phyloP scores from a whole-genome alignment of 2,797 vertebrate genomes.

The Agapornis canus region DNA sequence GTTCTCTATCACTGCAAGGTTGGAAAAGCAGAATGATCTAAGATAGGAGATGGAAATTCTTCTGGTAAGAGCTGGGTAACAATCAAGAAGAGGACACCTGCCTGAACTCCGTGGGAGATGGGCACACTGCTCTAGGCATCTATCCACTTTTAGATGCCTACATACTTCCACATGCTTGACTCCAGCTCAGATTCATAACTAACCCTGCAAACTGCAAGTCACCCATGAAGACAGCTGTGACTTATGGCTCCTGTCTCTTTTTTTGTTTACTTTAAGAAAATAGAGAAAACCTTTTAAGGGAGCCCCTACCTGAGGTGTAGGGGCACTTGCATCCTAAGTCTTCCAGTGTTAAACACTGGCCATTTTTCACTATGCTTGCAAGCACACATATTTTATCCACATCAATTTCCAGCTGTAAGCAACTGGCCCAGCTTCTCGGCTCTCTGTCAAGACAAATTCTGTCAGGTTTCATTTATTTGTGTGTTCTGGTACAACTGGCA shows the following conservation, averaged over 20 bases:
- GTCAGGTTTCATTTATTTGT: constrained; percentile 10
- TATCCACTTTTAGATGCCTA: not conserved
- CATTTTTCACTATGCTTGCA: not conserved
- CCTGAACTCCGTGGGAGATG: not conserved
- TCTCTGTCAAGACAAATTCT: constrained; percentile 33
- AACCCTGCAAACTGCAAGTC: not conserved
- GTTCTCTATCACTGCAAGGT: not conserved
- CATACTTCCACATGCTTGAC: not conserved
- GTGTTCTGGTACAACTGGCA: constrained; percentile 9
- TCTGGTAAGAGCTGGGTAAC: not conserved
- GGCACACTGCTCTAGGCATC: not conserved
- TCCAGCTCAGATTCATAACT: not conserved
- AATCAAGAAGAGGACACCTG: not conserved
- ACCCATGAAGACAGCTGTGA: not conserved
- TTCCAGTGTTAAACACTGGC: not conserved
- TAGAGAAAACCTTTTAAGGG: not conserved
- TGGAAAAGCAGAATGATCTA: not conserved
- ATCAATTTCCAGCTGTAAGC: not conserved
- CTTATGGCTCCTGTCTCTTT: not conserved
- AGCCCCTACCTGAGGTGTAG: not conserved
- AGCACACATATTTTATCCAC: not conserved
- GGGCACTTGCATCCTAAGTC: not conserved
- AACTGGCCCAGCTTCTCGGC: not conserved
- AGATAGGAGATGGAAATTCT: not conserved
- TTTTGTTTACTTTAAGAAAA: not conserved